phyloP scores from a whole-genome alignment of 1,140 invertebrate genomes.

The Paracyclopina nana region DNA sequence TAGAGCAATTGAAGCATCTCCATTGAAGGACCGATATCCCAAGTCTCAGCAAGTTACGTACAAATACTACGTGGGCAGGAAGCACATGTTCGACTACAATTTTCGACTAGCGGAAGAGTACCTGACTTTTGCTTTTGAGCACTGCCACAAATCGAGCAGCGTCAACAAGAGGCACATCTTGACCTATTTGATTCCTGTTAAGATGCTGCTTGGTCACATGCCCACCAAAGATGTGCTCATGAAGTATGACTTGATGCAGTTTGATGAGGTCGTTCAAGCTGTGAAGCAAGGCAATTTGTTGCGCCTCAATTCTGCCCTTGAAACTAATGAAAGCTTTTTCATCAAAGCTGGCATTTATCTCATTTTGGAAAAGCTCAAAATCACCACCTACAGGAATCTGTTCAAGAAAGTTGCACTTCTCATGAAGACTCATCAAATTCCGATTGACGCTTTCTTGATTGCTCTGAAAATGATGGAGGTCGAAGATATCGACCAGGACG shows the following conservation, averaged over 20 bases:
- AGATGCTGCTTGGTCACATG: slow-evolving; percentile 85
- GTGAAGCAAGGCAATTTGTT: slow-evolving; percentile 72
- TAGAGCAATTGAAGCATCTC: slow-evolving; percentile 55
- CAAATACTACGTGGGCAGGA: slow-evolving; percentile 86
- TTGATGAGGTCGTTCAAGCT: slow-evolving; percentile 63
- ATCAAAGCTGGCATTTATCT: slow-evolving; percentile 88
- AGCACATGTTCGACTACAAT: slow-evolving; percentile 95
- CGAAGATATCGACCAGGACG: slow-evolving; percentile 69
- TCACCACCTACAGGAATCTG: slow-evolving; percentile 53
- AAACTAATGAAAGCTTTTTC: slow-evolving; percentile 70
- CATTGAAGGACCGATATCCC: slow-evolving; percentile 18
- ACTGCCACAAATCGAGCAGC: slow-evolving; percentile 54
- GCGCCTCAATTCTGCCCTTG: slow-evolving; percentile 61
- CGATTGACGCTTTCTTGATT: slow-evolving; percentile 54
- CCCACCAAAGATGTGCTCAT: slow-evolving; percentile 52
- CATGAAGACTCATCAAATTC: slow-evolving; percentile 70
- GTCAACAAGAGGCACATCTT: slow-evolving; percentile 85
- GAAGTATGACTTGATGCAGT: slow-evolving; percentile 76
- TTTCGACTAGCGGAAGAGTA: slow-evolving; percentile 51
- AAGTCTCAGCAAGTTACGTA: slow-evolving; percentile 63
- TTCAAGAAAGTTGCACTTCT: slow-evolving; percentile 37
- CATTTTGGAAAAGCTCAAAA: slow-evolving; percentile 86
- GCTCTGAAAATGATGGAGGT: slow-evolving; percentile 52
- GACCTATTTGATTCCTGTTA: slow-evolving; percentile 88
- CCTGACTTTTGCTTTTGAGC: slow-evolving; percentile 75